Conservation (phyloP, 2,113 vertebrate genomes). For the Ahaetulla prasina region DNA sequence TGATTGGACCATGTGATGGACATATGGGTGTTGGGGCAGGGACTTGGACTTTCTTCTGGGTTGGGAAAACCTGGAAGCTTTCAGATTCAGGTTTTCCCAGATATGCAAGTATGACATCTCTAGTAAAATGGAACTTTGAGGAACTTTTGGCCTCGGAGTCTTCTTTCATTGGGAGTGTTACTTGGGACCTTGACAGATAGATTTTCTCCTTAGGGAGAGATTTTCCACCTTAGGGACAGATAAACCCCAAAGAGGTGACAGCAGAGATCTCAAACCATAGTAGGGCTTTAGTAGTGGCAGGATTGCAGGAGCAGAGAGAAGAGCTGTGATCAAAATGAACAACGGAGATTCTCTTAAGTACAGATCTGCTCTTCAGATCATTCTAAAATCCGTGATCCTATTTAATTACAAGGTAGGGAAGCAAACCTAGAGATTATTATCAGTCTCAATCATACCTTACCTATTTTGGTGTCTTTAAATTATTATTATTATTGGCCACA, state of each 20-base stretch:
- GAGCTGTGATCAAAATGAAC: neutral
- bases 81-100: too few species aligned
- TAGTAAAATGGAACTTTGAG: too few species aligned
- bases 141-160: too few species aligned
- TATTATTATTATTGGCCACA: neutral
- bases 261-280: neutral
- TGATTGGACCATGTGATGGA: too few species aligned
- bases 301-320: neutral
- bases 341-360: neutral
- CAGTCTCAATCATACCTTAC: neutral
- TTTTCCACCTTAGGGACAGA: neutral
- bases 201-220: neutral
- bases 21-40: too few species aligned
- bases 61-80: too few species aligned
- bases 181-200: neutral
- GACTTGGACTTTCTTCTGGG: too few species aligned
- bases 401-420: neutral
- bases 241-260: neutral
- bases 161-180: too few species aligned
- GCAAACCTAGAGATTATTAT: neutral
- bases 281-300: neutral
- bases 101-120: too few species aligned
- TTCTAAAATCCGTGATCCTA: neutral
- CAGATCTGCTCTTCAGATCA: neutral
- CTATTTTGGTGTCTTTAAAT: neutral